A percentile compares a stretch with the other conserved stretches of the same genome.
Conservation (phyloP, 2,888 invertebrate genomes). For the Cerastis rubricosa region DNA sequence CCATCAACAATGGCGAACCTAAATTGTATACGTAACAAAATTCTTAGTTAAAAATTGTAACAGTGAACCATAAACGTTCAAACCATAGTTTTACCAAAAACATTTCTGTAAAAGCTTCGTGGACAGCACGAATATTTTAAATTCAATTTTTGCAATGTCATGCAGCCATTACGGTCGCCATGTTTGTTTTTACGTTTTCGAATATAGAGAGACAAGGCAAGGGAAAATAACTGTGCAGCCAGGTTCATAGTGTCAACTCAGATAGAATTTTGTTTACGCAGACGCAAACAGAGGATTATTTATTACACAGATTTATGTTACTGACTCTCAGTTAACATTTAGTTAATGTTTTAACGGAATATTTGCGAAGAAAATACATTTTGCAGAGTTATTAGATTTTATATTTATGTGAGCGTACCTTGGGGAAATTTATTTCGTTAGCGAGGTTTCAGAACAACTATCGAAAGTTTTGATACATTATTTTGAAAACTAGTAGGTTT, state of each 20-base stretch:
- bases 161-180: constrained; percentile 36
- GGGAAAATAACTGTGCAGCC: constrained; percentile 66
- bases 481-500: not conserved
- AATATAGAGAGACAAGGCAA: constrained; percentile 48
- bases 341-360: constrained; percentile 26
- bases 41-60: not conserved
- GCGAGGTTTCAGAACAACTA: not conserved
- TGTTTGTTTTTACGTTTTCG: constrained; percentile 51
- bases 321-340: constrained; percentile 25
- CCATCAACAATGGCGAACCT: not conserved
- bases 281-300: constrained; percentile 57
- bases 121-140: constrained; percentile 15
- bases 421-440: constrained; percentile 1
- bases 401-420: constrained; percentile 8
- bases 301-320: constrained; percentile 42
- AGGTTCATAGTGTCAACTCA: constrained; percentile 60
- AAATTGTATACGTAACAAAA: not conserved
- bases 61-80: constrained; percentile 1
- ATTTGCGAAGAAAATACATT: constrained; percentile 16
- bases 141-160: constrained; percentile 25
- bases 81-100: constrained; percentile 21
- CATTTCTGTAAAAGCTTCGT: not conserved
- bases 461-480: not conserved
- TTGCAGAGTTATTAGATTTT: constrained; percentile 23
- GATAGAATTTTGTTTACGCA: constrained; percentile 66